phyloP scores from a whole-genome alignment of 2,113 vertebrate genomes.

The Monopterus albus region DNA sequence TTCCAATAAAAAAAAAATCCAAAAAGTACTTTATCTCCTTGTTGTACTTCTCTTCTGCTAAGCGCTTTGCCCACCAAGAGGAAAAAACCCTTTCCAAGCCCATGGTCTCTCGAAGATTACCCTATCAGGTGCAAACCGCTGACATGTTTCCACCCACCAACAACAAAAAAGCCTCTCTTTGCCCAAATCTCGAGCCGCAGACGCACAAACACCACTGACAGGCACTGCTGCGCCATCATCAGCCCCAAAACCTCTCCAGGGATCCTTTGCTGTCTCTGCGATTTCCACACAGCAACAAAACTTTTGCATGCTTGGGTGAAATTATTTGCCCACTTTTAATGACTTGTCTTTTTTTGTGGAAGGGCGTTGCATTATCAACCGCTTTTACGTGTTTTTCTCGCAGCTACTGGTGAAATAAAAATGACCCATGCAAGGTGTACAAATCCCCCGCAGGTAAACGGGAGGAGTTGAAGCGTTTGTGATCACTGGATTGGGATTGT shows the following conservation, averaged over 20 bases:
- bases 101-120: slow-evolving; percentile 79
- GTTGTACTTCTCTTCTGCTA: slow-evolving; percentile 24
- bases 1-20: background rate
- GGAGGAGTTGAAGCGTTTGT: slow-evolving; percentile 69
- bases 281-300: slow-evolving; percentile 10
- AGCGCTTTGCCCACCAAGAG: slow-evolving; percentile 49
- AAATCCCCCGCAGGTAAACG: slow-evolving; percentile 77
- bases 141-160: slow-evolving; percentile 87
- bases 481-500: slow-evolving; percentile 58
- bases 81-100: slow-evolving; percentile 53
- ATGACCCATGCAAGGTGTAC: slow-evolving; percentile 79
- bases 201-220: slow-evolving; percentile 78
- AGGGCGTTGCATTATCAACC: slow-evolving; percentile 15
- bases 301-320: slow-evolving; percentile 43
- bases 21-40: slow-evolving; percentile 6
- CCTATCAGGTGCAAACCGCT: slow-evolving; percentile 88
- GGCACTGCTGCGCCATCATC: slow-evolving; percentile 73
- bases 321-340: slow-evolving; percentile 34
- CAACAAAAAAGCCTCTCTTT: slow-evolving; percentile 82
- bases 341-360: slow-evolving; percentile 32
- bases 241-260: slow-evolving; percentile 59
- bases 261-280: slow-evolving; percentile 43
- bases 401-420: slow-evolving; percentile 64
- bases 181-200: slow-evolving; percentile 81
- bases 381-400: slow-evolving; percentile 26